Base-by-base conservation (phyloP, 2,113 vertebrate species). In the Prunella fulvescens region DNA sequence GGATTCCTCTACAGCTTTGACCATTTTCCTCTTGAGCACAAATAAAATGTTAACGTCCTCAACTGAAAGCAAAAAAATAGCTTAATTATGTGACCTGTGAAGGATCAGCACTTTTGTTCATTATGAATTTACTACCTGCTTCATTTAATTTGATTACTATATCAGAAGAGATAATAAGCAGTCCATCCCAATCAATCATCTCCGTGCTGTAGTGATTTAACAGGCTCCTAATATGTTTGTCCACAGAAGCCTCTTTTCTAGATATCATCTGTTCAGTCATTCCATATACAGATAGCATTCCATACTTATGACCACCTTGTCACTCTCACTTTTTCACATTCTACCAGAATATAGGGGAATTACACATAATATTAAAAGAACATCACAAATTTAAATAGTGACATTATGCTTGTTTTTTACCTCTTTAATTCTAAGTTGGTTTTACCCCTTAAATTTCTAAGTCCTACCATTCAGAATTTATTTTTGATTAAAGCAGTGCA, bases 211-310 rank as follows among this genome's bases (percentile, higher is more conserved):
- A 78, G 4, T 72, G 53, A 78, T 81, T 78, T 83, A 73, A 70
- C 15, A 83, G 19, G 71, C 25, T 72, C 62, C 31, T 50, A 45
- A 12, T 31, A 33, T 8, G 18, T 20, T 60, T 3, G 4, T 44
- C n/a, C 45, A 39, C 31, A 81, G 79, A 88, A 81, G 12, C 37
- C 35, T 81, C 51, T 82, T 67, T 64, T 47, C 47, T 42, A 67
- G n/a, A 3, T 31, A 65, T 7, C 24, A 35, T 23, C 54, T 88
- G 24, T 60, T 72, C 45, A 65, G 64, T 80, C 54, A 81, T 16
- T 72, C 24, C 0, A 0, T 51, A 39, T 11, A 51, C 33, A 72
- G 44, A 44, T 0, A 39, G 14, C 28, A 77, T 57, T 86, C 57
- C 29, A 25, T 45, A 44, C 19, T 76, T 74, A 44, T 39, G 10